phyloP scores from a whole-genome alignment of 1,140 invertebrate species.

The Helicorthomorpha holstii region DNA sequence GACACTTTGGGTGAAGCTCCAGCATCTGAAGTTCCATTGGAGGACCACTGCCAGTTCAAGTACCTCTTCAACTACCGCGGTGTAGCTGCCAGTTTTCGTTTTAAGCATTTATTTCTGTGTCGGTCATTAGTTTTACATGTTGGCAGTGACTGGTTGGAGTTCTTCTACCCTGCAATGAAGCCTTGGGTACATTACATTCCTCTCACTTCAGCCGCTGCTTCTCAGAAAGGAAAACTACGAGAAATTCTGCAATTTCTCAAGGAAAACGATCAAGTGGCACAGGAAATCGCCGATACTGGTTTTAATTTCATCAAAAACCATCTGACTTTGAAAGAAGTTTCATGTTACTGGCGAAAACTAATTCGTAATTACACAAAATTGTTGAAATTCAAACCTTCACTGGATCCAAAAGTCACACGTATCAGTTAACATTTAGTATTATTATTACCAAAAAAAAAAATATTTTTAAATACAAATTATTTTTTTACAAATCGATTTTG shows the following conservation, averaged over 20 bases:
- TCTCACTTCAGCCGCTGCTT: slow-evolving; percentile 45
- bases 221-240: slow-evolving; percentile 29
- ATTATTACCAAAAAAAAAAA: no score
- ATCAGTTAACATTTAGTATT: no score
- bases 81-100: slow-evolving; percentile 90
- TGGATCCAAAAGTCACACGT: no score
- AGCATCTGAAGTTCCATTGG: slow-evolving; percentile 70
- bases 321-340: slow-evolving; percentile 62
- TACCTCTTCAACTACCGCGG: slow-evolving; percentile 93
- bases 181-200: slow-evolving; percentile 96
- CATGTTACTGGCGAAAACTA: slow-evolving; percentile 73
- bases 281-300: slow-evolving; percentile 63
- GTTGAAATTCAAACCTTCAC: slow-evolving; percentile 41
- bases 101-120: slow-evolving; percentile 90
- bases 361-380: slow-evolving; percentile 59
- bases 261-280: slow-evolving; percentile 51
- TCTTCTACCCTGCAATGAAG: slow-evolving; percentile 79
- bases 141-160: slow-evolving; percentile 86
- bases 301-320: slow-evolving; percentile 66
- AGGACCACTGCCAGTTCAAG: slow-evolving; percentile 84
- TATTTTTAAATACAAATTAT: no score
- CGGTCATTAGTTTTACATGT: slow-evolving; percentile 90
- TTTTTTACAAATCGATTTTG: no score
- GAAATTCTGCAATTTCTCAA: slow-evolving; percentile 57
- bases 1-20: slow-evolving; percentile 69